These are phyloP conservation scores for Epinephelus moara DNA, from an alignment of 2,113 vertebrate species.

Conservation along the genomic window DNA sequence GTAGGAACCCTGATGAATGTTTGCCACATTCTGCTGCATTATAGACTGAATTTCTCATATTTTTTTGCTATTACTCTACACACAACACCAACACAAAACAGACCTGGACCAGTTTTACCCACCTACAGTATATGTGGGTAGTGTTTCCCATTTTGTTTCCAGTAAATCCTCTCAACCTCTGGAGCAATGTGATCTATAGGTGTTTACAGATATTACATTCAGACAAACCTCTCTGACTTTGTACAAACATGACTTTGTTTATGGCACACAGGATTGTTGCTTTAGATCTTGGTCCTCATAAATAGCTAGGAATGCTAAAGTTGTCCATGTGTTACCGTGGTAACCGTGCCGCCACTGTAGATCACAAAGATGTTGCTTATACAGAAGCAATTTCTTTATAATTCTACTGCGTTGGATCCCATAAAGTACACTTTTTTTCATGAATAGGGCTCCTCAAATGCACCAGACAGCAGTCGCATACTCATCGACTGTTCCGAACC, in stretches of 20 bases:
- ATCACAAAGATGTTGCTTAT: not conserved
- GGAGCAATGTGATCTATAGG: not conserved
- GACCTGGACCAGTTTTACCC: not conserved
- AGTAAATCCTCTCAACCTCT: not conserved
- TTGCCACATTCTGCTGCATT: not conserved
- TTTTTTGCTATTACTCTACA: not conserved
- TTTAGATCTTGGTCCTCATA: constrained; percentile 12
- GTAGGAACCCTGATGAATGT: not conserved
- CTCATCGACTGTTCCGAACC: not conserved
- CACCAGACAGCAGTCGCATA: not conserved
- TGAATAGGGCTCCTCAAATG: not conserved
- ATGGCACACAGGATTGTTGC: constrained; percentile 14
- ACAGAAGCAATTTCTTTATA: not conserved
- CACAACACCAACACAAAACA: not conserved
- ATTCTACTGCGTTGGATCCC: not conserved
- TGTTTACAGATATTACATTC: constrained; percentile 7
- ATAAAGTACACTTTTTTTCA: not conserved
- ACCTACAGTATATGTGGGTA: not conserved
- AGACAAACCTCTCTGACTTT: not conserved
- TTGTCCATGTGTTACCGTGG: constrained; percentile 37
- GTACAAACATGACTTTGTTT: constrained; percentile 44
- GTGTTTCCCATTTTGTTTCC: not conserved
- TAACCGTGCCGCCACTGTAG: constrained; percentile 9
- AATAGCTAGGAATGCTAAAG: constrained; percentile 18
- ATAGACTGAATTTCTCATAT: not conserved